A percentile compares a stretch with the other conserved stretches of the same genome.
Evolutionary conservation across 1,140 invertebrate genomes (phyloP).

Genomic region (Diachasmimorpha longicaudata): DNA sequence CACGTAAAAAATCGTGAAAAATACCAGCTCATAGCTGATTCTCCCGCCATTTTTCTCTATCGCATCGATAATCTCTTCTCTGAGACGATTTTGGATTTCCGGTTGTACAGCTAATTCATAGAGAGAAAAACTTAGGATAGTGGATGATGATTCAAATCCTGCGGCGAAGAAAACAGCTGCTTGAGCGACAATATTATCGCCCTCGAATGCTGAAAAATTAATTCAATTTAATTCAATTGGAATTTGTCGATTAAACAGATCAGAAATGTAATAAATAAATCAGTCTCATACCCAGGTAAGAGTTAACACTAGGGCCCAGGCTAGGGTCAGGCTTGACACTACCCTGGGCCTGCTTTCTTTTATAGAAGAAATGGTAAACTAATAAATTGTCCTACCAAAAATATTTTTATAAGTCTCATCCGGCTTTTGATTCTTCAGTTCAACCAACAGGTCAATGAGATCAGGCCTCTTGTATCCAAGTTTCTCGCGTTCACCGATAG

Average conservation of each 20-base stretch:
- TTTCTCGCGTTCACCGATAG: conserved; percentile 43
- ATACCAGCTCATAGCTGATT: conserved; percentile 50
- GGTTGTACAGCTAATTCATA: conserved; percentile 66
- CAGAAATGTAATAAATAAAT: not conserved
- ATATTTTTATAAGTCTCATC: not conserved
- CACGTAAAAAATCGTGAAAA: no score
- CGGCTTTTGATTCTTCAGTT: conserved; percentile 51
- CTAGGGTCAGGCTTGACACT: no score
- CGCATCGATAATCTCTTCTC: conserved; percentile 62
- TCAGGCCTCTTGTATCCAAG: conserved; percentile 58
- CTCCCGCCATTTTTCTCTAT: conserved; percentile 50
- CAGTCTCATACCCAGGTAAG: no score
- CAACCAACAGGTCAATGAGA: conserved; percentile 67
- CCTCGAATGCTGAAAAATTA: conserved; percentile 32
- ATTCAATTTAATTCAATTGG: not conserved
- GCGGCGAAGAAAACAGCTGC: conserved; percentile 57
- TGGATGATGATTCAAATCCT: conserved; percentile 63
- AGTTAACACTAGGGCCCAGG: no score
- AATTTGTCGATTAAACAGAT: not conserved
- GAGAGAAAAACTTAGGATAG: conserved; percentile 58
- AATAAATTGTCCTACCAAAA: conserved; percentile 24
- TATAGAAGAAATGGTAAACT: no score
- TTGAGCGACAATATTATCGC: conserved; percentile 42
- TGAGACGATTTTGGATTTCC: conserved; percentile 61
- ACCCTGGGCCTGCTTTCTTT: no score